phyloP scores from a whole-genome alignment of 2,797 vertebrate genomes.

The Clarias fuscus region DNA sequence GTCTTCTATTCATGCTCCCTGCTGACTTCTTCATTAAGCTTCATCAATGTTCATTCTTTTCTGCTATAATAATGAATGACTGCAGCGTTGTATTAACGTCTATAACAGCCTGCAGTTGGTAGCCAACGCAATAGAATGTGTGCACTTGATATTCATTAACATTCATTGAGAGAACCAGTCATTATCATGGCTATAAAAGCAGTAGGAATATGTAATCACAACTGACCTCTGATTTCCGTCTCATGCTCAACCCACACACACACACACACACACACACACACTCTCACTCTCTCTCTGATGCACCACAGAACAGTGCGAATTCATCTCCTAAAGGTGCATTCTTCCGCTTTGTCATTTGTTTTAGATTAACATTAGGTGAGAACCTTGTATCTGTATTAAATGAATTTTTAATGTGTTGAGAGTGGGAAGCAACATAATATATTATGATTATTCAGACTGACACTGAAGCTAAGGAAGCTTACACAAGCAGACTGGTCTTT shows the following conservation, averaged over 20 bases:
- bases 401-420: conserved; percentile 7
- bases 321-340: conserved; percentile 8
- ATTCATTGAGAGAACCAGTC: conserved; percentile 53
- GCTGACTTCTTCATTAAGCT: conserved; percentile 20
- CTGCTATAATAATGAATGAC: conserved; percentile 45
- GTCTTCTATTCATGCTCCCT: conserved; percentile 6
- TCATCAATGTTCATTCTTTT: conserved; percentile 25
- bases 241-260: conserved; percentile 43
- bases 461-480: conserved; percentile 27
- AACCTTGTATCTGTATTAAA: conserved; percentile 13
- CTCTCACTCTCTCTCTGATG: background rate
- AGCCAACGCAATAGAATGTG: conserved; percentile 45
- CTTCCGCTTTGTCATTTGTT: conserved; percentile 4
- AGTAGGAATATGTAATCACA: conserved; percentile 57
- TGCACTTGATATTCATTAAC: conserved; percentile 59
- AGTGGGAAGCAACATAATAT: conserved; percentile 23
- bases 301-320: conserved; percentile 22
- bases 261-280: conserved; percentile 12
- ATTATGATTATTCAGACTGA: conserved; percentile 26
- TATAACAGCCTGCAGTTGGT: conserved; percentile 34
- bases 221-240: conserved; percentile 58
- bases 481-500: conserved; percentile 28
- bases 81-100: conserved; percentile 34
- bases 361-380: background rate
- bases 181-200: conserved; percentile 61